A percentile compares a stretch with the other conserved stretches of the same genome.
These are phyloP conservation scores for Gephyroberyx darwinii DNA, from an alignment of 2,797 vertebrate species.

Conservation along the genomic window DNA sequence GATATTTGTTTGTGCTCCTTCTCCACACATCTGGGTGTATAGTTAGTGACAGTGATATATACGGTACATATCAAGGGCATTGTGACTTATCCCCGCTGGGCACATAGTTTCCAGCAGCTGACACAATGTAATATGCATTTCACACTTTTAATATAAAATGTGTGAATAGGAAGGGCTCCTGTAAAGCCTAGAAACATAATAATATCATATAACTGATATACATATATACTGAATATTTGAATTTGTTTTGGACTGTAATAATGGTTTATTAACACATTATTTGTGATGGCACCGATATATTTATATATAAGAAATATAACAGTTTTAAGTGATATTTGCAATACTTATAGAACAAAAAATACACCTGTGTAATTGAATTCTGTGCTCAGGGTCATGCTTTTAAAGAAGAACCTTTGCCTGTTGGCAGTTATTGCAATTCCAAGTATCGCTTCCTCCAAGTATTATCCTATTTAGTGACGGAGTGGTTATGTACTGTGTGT, in stretches of 20 bases:
- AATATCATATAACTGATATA: too few relatives aligned
- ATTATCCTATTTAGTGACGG: constrained; percentile 52
- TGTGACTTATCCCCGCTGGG: constrained; percentile 48
- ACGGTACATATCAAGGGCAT: constrained; percentile 51
- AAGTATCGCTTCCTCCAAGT: constrained; percentile 41
- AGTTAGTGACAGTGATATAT: constrained; percentile 35
- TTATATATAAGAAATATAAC: too few relatives aligned
- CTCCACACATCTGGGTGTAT: constrained; percentile 14
- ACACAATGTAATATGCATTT: neutral
- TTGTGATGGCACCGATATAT: constrained; percentile 16
- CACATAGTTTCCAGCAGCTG: constrained; percentile 26
- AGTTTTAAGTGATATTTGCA: neutral
- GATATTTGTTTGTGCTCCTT: constrained; percentile 10
- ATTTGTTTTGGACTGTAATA: constrained; percentile 5
- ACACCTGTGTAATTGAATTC: constrained; percentile 42
- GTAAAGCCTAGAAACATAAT: neutral
- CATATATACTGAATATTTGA: constrained; percentile 26
- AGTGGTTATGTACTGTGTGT: constrained; percentile 51
- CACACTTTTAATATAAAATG: constrained; percentile 27
- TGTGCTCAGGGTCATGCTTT: constrained; percentile 40
- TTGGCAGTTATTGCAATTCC: constrained; percentile 52
- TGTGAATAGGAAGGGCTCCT: constrained; percentile 37
- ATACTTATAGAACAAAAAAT: constrained; percentile 8
- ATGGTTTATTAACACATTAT: constrained; percentile 11
- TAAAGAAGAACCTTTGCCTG: constrained; percentile 48